Evolutionary conservation across 1,140 invertebrate genomes (phyloP), one percentile per base, ranked within the genome.

Genomic region (Pemphigus obesinymphae): DNA sequence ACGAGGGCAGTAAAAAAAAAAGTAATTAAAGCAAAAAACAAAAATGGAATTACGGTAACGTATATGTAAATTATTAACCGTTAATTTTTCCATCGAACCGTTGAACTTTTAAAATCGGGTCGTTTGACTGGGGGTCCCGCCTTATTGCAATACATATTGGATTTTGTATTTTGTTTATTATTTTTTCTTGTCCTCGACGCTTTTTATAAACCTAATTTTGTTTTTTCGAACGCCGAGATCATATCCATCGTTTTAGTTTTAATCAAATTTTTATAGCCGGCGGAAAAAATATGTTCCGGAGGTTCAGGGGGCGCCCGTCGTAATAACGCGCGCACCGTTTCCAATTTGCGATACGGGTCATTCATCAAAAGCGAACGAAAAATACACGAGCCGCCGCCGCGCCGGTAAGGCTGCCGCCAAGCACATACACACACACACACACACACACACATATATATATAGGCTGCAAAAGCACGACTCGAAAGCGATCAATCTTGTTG

Each of bases 401-500:
- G 63, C 23, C 76, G 76, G 37, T 45, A 29, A 37, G 55, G 76
- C 76, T 61, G 76, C 76, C 76, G 76, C 76, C 76, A 63, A 61
- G 26, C n/a, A n/a, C n/a, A n/a, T n/a, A n/a, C n/a, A n/a, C n/a
- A n/a, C n/a, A n/a, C n/a, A n/a, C n/a, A n/a, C n/a, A n/a, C n/a
- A n/a, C n/a, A n/a, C n/a, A n/a, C n/a, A n/a, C n/a, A n/a, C n/a
- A n/a, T n/a, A n/a, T n/a, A n/a, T n/a, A n/a, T n/a, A n/a, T 63
- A 43, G 55, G n/a, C 37, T 43, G 37, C 17, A 61, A 29, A 34
- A 8, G 34, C 23, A 26, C 66, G 45, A 73, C 45, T 73, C 34
- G 10, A 73, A 73, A 73, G 26, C 45, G 70, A 73, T 73, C 70
- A 73, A 73, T 73, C 70, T 73, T 73, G 70, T 73, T 17, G 70